A percentile compares a stretch with the other conserved stretches of the same genome.
Evolutionary conservation across 2,797 vertebrate species (phyloP).

Genomic region (Peromyscus attwateri): DNA sequence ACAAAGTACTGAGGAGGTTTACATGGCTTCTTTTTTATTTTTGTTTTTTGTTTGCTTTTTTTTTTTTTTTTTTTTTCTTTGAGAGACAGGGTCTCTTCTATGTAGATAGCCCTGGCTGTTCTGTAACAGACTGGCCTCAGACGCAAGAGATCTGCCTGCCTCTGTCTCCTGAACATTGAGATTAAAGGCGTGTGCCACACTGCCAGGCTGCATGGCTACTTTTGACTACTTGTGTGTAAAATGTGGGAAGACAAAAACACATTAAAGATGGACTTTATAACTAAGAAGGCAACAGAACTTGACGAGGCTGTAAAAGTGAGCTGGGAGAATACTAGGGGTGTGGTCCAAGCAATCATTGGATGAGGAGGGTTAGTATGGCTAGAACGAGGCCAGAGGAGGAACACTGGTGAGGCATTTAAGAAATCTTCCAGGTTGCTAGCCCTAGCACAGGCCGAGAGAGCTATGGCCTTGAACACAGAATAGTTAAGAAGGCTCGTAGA

Average conservation of each 20-base stretch:
- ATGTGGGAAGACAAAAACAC: slow-evolving; percentile 12
- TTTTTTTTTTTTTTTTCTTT: background rate
- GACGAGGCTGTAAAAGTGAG: background rate
- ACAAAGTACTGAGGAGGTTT: background rate
- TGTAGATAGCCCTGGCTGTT: background rate
- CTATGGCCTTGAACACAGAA: background rate
- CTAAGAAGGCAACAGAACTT: background rate
- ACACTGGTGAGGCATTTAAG: background rate
- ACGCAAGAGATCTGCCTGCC: background rate
- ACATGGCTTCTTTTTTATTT: background rate
- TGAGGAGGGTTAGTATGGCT: background rate
- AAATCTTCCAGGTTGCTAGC: background rate
- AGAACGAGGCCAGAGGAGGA: slow-evolving; percentile 11
- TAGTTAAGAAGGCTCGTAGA: background rate
- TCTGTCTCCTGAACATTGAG: background rate
- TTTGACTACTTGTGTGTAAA: slow-evolving; percentile 10
- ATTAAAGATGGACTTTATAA: background rate
- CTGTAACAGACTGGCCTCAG: background rate
- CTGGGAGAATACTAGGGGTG: background rate
- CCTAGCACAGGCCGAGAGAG: background rate
- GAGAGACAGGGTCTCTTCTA: background rate
- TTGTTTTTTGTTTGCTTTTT: background rate
- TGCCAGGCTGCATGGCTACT: background rate
- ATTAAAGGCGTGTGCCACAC: background rate
- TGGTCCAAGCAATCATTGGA: background rate